Evolutionary conservation across 2,797 vertebrate genomes (phyloP).

Genomic region (Enteromius argenteus): DNA sequence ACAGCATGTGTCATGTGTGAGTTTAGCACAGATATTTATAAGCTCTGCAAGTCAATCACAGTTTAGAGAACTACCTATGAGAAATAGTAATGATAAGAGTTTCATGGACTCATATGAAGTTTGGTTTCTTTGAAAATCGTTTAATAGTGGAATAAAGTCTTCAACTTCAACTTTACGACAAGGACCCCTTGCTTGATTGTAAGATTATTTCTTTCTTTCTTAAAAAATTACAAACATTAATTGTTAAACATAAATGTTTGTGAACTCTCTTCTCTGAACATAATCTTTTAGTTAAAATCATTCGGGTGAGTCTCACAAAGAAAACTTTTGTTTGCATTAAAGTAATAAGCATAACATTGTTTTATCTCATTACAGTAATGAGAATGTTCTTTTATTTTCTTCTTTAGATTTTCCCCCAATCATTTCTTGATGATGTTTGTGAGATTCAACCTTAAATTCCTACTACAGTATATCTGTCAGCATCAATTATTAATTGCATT

Average conservation of each 20-base stretch:
- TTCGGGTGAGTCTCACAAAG: not conserved
- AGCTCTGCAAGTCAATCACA: slow-evolving; percentile 66
- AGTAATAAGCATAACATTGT: not conserved
- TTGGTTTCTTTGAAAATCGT: not conserved
- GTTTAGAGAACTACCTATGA: slow-evolving; percentile 31
- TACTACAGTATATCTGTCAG: not conserved
- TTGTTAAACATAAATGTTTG: not conserved
- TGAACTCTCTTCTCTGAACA: not conserved
- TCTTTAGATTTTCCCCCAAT: not conserved
- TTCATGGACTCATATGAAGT: not conserved
- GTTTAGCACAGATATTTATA: slow-evolving; percentile 59
- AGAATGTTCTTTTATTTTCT: not conserved
- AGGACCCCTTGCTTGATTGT: not conserved
- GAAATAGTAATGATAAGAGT: not conserved
- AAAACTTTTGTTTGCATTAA: not conserved
- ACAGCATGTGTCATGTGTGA: not conserved
- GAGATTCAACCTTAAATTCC: not conserved
- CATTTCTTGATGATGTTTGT: not conserved
- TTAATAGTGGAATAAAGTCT: not conserved
- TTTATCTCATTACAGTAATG: not conserved
- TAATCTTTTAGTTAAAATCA: not conserved
- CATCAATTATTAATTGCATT: not conserved
- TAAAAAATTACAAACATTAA: not conserved
- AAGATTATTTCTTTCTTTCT: not conserved
- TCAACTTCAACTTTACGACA: not conserved